Base-by-base conservation (phyloP, 2,797 vertebrate genomes). In the Molossus molossus region DNA sequence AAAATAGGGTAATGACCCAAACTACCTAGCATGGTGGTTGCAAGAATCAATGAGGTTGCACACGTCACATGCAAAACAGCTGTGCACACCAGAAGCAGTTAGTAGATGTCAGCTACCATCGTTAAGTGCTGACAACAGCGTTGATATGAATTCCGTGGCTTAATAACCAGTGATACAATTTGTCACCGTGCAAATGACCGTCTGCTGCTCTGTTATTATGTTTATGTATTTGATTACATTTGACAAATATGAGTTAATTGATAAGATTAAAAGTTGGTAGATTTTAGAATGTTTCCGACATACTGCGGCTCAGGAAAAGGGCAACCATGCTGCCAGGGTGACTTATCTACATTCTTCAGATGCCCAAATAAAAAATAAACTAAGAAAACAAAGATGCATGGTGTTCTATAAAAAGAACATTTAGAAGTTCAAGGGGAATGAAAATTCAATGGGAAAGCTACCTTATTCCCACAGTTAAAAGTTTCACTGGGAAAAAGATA, bases 221-320 rank as follows among this genome's bases (percentile, higher is more conserved):
- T 86, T 53, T 70, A 70, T 72, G 10, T 27, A 64, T 76, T 70
- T 92, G 37, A 89, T 70, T 88, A 85, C 40, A 53, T 40, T 64
- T 86, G 50, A 76, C 21, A 86, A 70, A 65, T 58, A 13, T 23
- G 25, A 94, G 48, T 77, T 89, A 76, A 87, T 72, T 86, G 57
- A 65, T 76, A 58, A 69, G 25, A 81, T 89, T 75, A 94, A 80
- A 90, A 85, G 20, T 33, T 33, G 55, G 25, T 89, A 80, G 23
- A 57, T 94, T 91, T 86, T 83, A 58, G 18, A 72, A 76, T 65
- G 77, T 80, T 76, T 81, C 40, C 57, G 20, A 53, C 55, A 23
- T 79, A 9, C 33, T 73, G 4, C 20, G 67, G 60, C 62, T 79
- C 8, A 40, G 70, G 48, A 37, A 55, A 73, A 45, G 73, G 27